Evolutionary conservation across 2,797 vertebrate species (phyloP), one percentile per base, ranked within the genome.

Genomic region (Melanotaenia parkinsoni): DNA sequence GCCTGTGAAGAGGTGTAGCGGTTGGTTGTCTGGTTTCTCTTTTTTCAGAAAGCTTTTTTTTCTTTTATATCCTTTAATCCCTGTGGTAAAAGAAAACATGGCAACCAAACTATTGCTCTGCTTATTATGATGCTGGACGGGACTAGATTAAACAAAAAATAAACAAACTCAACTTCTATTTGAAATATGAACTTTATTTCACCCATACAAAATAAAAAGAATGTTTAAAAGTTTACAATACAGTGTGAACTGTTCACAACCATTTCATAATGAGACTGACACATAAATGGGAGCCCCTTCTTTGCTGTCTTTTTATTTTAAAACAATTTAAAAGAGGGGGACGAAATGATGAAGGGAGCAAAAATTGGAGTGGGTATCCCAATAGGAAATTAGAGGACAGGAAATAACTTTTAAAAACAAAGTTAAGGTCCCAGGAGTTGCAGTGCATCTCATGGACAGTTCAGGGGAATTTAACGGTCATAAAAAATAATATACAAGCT

Each of bases 151-250:
- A 8, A 45, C 18, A 26, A 7, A 4, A n/a, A 35, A 3, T 0
- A 74, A 62, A 80, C 20, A 68, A 72, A 74, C 6, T 13, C 6
- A 64, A 59, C 77, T 74, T 82, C 82, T 26, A 92, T 91, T 94
- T 92, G 88, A 95, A 95, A 94, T 90, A 90, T 89, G 86, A 92
- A 93, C 81, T 95, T 95, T 95, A 94, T 95, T 95, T 94, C 91
- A 95, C 92, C 91, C 93, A 91, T 95, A 95, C 93, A 95, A 95
- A 95, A 95, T 94, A 92, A 95, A 93, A 94, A 92, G 88, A 93
- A 94, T 89, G 91, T 93, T 45, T 95, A 95, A 95, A 95, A 95
- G 92, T 93, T 91, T 90, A 94, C 92, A 91, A 92, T 92, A 94
- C 91, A 93, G 89, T 74, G 85, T 92, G 90, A 91, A 85, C 84